Base-by-base conservation (phyloP, 2,113 vertebrate species). In the Argyrosomus japonicus region DNA sequence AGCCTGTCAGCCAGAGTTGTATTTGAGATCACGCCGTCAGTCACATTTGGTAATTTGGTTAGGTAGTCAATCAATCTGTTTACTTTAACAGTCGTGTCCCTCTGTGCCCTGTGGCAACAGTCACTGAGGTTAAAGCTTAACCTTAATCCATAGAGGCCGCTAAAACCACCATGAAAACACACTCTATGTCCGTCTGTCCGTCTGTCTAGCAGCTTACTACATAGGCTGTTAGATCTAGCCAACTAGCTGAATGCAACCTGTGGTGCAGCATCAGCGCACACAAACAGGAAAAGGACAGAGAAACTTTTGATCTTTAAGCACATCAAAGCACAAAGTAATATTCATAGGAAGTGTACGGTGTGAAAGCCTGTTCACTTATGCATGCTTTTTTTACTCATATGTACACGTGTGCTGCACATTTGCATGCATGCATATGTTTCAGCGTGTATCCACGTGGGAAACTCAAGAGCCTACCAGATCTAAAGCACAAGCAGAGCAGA, bases 401-500 rank as follows among this genome's bases (percentile, higher is more conserved):
- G 21, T 47, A 19, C 18, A 32, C 5, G n/a, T 62, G 21, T 75
- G 68, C 68, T 21, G 10, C 71, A 48, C 56, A 78, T 91, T 83
- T 85, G 79, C 70, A 79, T 74, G 68, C 51, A 51, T 73, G 50
- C 48, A 70, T 17, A 56, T 65, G 56, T 68, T 40, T 71, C 7
- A 51, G 21, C 56, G 73, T 77, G 75, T 36, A 58, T 77, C 45
- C 10, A 4, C 60, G 48, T 40, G 32, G 67, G 54, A 51, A 70
- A 53, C 73, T 84, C 9, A 25, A n/a, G 8, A 84, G 71, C 76
- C 71, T 8, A 57, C 29, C 69, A 86, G 86, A 93, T 92, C 87
- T 77, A 72, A 40, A 91, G 86, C 88, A 32, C 73, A 45, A 69
- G 67, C 83, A 64, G 76, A 79, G 89, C 81, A 89, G 87, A 94